A percentile compares a stretch with the other conserved stretches of the same genome.
Evolutionary conservation across 2,797 vertebrate genomes (phyloP).

Genomic region (Smutsia temminckii): DNA sequence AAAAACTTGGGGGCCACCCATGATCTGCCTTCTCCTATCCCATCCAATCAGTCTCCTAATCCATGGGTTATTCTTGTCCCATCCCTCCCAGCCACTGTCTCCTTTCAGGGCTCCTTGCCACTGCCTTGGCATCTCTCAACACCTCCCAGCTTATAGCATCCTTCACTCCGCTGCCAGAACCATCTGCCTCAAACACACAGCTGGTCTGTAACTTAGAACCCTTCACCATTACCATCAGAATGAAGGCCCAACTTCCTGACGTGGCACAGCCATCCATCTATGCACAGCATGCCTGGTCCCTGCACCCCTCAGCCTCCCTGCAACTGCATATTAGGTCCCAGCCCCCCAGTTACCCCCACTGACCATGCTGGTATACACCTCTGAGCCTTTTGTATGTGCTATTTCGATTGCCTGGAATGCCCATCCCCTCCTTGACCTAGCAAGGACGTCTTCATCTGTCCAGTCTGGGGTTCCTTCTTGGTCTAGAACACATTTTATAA

Average conservation of each 20-base stretch:
- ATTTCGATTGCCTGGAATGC: background rate
- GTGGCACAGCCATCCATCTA: background rate
- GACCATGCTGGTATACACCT: background rate
- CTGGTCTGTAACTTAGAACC: background rate
- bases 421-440: background rate
- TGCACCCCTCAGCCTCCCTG: background rate
- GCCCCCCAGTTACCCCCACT: background rate
- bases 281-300: rapidly evolving
- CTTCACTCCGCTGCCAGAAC: background rate
- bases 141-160: background rate
- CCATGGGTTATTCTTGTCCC: background rate
- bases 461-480: background rate
- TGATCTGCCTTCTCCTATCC: background rate
- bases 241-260: background rate
- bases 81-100: background rate
- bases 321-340: background rate
- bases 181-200: background rate
- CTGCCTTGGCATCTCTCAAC: background rate
- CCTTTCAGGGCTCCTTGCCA: background rate
- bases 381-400: background rate
- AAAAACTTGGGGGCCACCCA: background rate
- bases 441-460: background rate
- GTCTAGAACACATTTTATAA: background rate
- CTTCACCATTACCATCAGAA: background rate
- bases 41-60: background rate